A percentile compares a stretch with the other conserved stretches of the same genome.
Evolutionary conservation across 2,888 invertebrate genomes (phyloP).

Genomic region (Luperina nickerlii): DNA sequence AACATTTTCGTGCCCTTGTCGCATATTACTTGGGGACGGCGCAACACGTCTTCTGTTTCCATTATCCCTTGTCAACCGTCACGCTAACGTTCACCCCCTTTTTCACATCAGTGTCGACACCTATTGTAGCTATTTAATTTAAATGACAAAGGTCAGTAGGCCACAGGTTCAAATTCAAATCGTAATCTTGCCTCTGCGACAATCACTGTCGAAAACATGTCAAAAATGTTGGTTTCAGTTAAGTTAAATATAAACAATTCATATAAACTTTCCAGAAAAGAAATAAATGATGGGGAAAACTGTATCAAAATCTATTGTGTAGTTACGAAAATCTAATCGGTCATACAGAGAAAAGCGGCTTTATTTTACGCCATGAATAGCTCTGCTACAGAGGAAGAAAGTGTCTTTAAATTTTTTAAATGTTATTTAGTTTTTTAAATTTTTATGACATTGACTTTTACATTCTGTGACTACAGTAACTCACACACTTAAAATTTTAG

Average conservation of each 20-base stretch:
- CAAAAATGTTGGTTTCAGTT: not conserved
- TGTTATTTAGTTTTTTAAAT: no score
- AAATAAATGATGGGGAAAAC: no score
- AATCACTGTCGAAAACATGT: not conserved
- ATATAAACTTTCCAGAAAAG: no score
- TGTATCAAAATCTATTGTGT: no score
- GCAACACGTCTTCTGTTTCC: not conserved
- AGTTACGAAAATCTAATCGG: not conserved
- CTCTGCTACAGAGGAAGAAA: no score
- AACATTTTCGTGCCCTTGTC: not conserved
- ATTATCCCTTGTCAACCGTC: not conserved
- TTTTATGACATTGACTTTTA: no score
- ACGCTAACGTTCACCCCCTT: not conserved
- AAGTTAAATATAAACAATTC: no score
- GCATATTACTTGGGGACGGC: not conserved
- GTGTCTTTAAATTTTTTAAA: no score
- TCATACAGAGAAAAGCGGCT: not conserved
- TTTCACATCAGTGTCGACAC: not conserved
- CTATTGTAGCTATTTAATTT: no score
- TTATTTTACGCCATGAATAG: not conserved
- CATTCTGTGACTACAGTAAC: no score
- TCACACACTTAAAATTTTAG: no score
- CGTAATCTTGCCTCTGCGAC: not conserved
- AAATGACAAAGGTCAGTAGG: not conserved
- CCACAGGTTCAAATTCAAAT: not conserved